Conservation (phyloP, 1,140 invertebrate species). For the Hylaeus anthracinus region DNA sequence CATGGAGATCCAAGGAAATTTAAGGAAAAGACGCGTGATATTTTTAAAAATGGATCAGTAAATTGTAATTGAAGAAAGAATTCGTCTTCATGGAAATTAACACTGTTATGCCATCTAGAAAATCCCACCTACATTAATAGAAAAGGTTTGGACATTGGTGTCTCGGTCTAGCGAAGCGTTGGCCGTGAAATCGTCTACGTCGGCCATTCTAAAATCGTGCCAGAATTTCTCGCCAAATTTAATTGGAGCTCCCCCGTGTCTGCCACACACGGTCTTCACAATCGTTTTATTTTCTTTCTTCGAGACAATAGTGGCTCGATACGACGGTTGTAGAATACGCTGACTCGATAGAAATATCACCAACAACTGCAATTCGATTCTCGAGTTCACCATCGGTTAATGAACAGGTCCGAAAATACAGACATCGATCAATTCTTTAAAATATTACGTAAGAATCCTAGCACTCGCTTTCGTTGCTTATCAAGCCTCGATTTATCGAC, state of each 20-base stretch:
- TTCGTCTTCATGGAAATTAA: too few species aligned
- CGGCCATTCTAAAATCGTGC: slow-evolving; percentile 40
- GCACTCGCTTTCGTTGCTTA: background rate
- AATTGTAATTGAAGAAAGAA: too few species aligned
- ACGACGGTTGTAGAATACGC: background rate
- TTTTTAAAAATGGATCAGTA: too few species aligned
- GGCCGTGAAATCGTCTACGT: slow-evolving; percentile 48
- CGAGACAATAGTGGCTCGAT: too few species aligned
- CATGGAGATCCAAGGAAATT: too few species aligned
- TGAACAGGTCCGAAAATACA: too few species aligned
- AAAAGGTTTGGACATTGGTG: slow-evolving; percentile 2
- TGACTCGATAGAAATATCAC: background rate
- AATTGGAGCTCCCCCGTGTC: slow-evolving; percentile 29
- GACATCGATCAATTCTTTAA: background rate
- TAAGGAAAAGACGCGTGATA: too few species aligned
- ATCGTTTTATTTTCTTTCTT: background rate
- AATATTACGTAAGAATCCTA: too few species aligned
- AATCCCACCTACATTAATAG: background rate
- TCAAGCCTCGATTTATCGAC: background rate
- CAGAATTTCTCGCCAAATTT: slow-evolving; percentile 46
- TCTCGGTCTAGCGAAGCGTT: slow-evolving; percentile 8
- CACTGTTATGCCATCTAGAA: too few species aligned
- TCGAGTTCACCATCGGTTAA: too few species aligned
- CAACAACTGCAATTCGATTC: too few species aligned
- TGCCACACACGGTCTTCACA: background rate